Base-by-base conservation (phyloP, 2,113 vertebrate genomes). In the Pteropus alecto region DNA sequence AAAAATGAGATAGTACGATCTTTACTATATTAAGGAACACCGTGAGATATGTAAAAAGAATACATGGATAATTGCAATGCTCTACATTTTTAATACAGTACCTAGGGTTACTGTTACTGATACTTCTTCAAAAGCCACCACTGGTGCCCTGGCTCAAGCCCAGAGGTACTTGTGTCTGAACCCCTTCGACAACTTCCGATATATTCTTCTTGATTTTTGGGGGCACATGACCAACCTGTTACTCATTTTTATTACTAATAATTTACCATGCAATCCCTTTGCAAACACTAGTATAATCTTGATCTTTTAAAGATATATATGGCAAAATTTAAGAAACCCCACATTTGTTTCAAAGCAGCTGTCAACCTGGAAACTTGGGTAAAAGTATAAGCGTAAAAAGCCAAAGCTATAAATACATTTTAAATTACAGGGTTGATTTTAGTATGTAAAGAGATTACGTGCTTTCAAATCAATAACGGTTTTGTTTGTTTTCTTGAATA, bases 171-270 rank as follows among this genome's bases (percentile, higher is more conserved):
- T 22, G 2, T 4, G 12, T 74, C 33, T 79, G 1, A 81, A 70
- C 35, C 58, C 58, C 28, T 91, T 87, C 33, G 76, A 19, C 24
- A 85, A 85, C 87, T 91, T 94, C 43, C 13, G 26, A 74, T 33
- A 65, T 3, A 28, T 7, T 87, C 87, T 82, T 78, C 38, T 48
- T 83, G 43, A 83, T 41, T 10, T 86, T 58, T 92, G 3, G 26
- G 43, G 58, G 35, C 63, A 56, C 8, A 18, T 60, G 67, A 79
- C n/a, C 63, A 96, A 77, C 22, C 28, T 65, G 73, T 93, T 92
- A 87, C 41, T 94, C 48, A 95, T 58, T 68, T 74, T 82, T 26
- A 76, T 63, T 68, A 93, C 71, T 90, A 87, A 91, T 77, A 68
- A 93, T 73, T 71, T 54, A 86, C 79, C 35, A 83, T 7, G n/a